phyloP scores from a whole-genome alignment of 2,113 vertebrate genomes.

The Polypterus senegalus region DNA sequence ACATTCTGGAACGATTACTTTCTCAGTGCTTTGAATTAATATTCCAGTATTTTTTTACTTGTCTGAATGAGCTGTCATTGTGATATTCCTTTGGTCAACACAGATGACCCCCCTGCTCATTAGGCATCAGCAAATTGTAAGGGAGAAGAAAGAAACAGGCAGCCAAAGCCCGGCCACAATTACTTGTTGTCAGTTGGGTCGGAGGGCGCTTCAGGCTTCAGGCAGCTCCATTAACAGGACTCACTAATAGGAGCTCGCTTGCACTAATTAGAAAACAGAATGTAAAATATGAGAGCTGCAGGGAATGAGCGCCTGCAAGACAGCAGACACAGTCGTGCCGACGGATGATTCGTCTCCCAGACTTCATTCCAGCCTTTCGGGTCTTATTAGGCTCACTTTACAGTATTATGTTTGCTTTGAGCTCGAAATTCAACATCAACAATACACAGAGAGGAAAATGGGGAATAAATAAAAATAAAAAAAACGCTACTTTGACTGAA shows the following conservation, averaged over 20 bases:
- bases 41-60: conserved; percentile 30
- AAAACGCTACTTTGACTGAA: too few relatives aligned
- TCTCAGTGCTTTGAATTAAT: conserved; percentile 22
- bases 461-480: too few relatives aligned
- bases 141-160: not conserved
- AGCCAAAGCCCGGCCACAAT: not conserved
- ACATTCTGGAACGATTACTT: too few relatives aligned
- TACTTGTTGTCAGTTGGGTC: not conserved
- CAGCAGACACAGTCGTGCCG: not conserved
- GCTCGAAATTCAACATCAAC: too few relatives aligned
- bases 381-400: too few relatives aligned
- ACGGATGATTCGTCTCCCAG: not conserved
- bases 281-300: not conserved
- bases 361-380: too few relatives aligned
- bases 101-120: conserved; percentile 49
- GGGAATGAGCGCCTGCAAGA: not conserved
- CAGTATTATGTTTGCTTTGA: too few relatives aligned
- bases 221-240: not conserved
- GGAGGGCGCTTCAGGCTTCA: not conserved
- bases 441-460: too few relatives aligned
- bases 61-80: conserved; percentile 36
- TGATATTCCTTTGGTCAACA: conserved; percentile 52
- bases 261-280: conserved; percentile 17
- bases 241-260: conserved; percentile 18
- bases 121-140: conserved; percentile 44